Base-by-base conservation (phyloP, 2,797 vertebrate species). In the Gobionotothen gibberifrons region DNA sequence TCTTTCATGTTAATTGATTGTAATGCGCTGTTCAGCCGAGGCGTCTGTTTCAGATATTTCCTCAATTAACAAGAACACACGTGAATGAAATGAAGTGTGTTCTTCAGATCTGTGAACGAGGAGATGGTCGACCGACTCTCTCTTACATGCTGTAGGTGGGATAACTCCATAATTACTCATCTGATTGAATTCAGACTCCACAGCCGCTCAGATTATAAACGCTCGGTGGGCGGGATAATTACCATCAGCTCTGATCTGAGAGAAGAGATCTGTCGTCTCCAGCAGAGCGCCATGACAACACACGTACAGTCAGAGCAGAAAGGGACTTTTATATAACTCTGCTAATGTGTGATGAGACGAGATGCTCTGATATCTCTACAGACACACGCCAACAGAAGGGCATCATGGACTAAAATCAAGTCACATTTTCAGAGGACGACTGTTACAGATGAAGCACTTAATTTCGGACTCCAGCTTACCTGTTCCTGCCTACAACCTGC, bases 181-280 rank as follows among this genome's bases (percentile, higher is more conserved):
- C 39, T 53, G 65, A 54, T 67, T 59, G 42, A 68, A 68, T 43
- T 51, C 70, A 58, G 29, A 13, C 68, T 65, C 68, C 8, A 3
- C 57, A 14, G 3, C 62, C 2, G 39, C 69, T 76, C 57, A 51
- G 52, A 72, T 69, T 61, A 52, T 71, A 65, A 79, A 54, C 79
- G 44, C 69, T 62, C 59, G 81, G 87, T 55, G 79, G 74, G 70
- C 64, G 39, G 51, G 70, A 75, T 75, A 78, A 82, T 82, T 76
- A 71, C 69, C 48, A 39, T 57, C 72, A 57, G 74, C 46, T 46
- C 8, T 48, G 68, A 58, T 49, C 32, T 17, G 72, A 78, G 74
- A 59, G 55, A 40, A 5, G 17, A 78, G 62, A 69, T 62, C 55
- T 82, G 9, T 65, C 74, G 44, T 65, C 32, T 39, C 53, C 56